Base-by-base conservation (phyloP, 2,888 invertebrate species). In the Nomada flava region DNA sequence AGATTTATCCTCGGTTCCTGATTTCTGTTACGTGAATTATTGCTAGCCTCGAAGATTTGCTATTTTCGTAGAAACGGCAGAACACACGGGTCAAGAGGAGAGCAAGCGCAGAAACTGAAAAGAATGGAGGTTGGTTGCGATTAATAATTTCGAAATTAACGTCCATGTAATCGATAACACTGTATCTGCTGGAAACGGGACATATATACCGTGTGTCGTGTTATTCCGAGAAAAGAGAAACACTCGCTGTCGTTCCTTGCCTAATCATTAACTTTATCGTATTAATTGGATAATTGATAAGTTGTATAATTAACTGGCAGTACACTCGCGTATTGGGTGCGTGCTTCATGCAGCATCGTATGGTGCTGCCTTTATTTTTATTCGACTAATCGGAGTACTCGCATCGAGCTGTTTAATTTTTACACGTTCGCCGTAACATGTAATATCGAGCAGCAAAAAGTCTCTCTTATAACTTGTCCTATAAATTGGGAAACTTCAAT, bases 91-190 rank as follows among this genome's bases (percentile, higher is more conserved):
- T 57, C 53, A 60, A 73, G 64, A 55, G 42, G 59, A 81, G 74
- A 67, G 76, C 77, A 67, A 81, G 76, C 65, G 76, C 82, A 69
- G 75, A 82, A 75, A 79, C 52, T 42, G 13, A 42, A 47, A 62
- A 72, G 82, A 86, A 91, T 91, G 90, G 91, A 91, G 90, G 91
- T 90, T 90, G 86, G 89, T 90, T 80, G 81, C 75, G 68, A 64
- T 59, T 75, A 50, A 79, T 73, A 67, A 78, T 73, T 71, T 63
- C 67, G 76, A 85, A 79, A 85, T 76, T 68, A 63, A 59, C 68
- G 63, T 57, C 13, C 11, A 57, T 67, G 29, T 69, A 63, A 75
- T 78, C 81, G 82, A 84, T 82, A 76, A 63, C 63, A 59, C 62
- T 64, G 29, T 77, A 55, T 57, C 52, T 47, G 52, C 20, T 52